Evolutionary conservation across 2,888 invertebrate genomes (phyloP), one percentile per base, ranked within the genome.

Genomic region (Muschampia plurimacula): DNA sequence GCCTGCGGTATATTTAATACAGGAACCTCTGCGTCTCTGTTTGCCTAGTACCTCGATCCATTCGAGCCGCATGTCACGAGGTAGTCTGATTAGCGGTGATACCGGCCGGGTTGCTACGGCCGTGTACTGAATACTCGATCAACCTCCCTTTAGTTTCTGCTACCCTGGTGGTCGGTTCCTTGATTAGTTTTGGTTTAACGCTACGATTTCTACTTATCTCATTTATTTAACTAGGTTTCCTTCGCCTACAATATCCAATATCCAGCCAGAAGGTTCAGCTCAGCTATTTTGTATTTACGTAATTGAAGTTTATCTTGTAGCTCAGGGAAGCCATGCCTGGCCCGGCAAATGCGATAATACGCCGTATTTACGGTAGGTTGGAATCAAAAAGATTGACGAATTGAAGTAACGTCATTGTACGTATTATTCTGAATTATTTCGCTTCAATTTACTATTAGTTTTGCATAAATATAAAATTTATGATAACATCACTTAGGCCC

Each of bases 21-120:
- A 59, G 68, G 63, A 72, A 59, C 60, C 44, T 62, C 78, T 77
- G 80, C 77, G 78, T 75, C 78, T 80, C 81, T 83, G 83, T 80
- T 76, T 75, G 77, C 75, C 57, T 77, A 75, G 77, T 76, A 81
- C 79, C 79, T 79, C 75, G 75, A 22, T 49, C 73, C 78, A 79
- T 67, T 46, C 49, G 57, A 72, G 77, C 84, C 83, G 78, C 86
- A 84, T 83, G 83, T 84, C 84, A 85, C 83, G 84, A 82, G 83
- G 85, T 84, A 83, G 84, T 82, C 86, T 89, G 87, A 89, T 90
- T 89, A 89, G 86, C 84, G 84, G 87, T 84, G 82, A 83, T 85
- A 83, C 80, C 80, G 79, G 78, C 78, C 77, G 77, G 76, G 76
- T 76, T 68, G 68, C 72, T 70, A 70, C 77, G 75, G 77, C 74